A percentile compares a stretch with the other conserved stretches of the same genome.
Conservation (phyloP, 1,140 invertebrate species). For the Myzus persicae region DNA sequence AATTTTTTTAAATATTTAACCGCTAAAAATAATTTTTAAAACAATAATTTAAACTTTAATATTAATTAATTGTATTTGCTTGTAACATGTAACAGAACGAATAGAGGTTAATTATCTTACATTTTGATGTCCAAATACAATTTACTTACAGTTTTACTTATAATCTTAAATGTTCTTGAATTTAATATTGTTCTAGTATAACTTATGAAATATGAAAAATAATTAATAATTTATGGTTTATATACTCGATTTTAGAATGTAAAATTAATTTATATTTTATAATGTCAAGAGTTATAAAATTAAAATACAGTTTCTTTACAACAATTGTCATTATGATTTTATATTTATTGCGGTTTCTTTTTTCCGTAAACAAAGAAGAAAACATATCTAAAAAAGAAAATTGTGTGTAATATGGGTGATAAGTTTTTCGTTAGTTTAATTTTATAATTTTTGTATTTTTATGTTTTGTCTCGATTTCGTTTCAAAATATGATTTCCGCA, state of each 20-base stretch:
- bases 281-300: not conserved
- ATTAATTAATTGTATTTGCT: not conserved
- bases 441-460: not conserved
- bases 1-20: not conserved
- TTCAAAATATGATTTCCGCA: not conserved
- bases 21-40: not conserved
- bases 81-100: not conserved
- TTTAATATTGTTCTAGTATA: not conserved
- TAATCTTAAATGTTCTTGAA: not conserved
- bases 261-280: not conserved
- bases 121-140: not conserved
- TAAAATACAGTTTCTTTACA: not conserved
- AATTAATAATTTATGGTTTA: not conserved
- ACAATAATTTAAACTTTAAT: not conserved
- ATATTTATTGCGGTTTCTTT: not conserved
- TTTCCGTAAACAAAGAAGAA: not conserved
- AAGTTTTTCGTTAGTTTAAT: not conserved
- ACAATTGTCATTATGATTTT: not conserved
- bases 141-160: not conserved
- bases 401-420: not conserved
- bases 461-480: not conserved
- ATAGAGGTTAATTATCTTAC: not conserved
- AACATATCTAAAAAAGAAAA: not conserved
- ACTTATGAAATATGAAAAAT: no score
- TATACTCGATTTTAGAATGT: not conserved